phyloP scores from a whole-genome alignment of 2,113 vertebrate species.

The Ctenomys sociabilis region DNA sequence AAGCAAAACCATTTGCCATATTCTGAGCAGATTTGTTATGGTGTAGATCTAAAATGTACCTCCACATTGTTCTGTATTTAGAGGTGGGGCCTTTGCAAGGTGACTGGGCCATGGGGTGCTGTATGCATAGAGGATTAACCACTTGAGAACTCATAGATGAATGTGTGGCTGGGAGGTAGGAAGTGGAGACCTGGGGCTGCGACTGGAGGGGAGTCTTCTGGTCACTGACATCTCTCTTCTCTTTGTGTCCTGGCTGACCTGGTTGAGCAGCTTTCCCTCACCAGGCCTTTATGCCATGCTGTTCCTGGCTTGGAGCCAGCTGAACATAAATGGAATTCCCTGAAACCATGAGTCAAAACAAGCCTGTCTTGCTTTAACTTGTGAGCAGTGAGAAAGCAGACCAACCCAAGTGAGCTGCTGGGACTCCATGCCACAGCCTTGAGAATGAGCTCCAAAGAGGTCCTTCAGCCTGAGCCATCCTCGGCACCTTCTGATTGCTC shows the following conservation, averaged over 20 bases:
- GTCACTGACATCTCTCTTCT: background rate
- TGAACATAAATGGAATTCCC: background rate
- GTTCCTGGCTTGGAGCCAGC: background rate
- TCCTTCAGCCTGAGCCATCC: background rate
- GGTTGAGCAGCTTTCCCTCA: background rate
- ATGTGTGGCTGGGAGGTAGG: background rate
- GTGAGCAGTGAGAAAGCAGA: background rate
- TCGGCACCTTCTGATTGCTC: background rate
- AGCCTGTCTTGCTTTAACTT: background rate
- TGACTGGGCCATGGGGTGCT: background rate
- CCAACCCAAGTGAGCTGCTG: background rate
- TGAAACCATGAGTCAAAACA: background rate
- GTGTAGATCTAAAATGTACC: background rate
- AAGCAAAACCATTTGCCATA: background rate
- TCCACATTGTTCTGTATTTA: background rate
- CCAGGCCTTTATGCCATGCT: background rate
- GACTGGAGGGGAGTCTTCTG: background rate
- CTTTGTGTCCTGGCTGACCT: background rate
- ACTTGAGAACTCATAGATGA: background rate
- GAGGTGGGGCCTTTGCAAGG: background rate
- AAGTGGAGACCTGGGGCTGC: background rate
- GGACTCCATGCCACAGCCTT: background rate
- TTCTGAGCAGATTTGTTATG: background rate
- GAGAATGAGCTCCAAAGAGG: too few relatives aligned
- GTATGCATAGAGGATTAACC: background rate